A percentile compares a stretch with the other conserved stretches of the same genome.
These are phyloP conservation scores for Hyppa rectilinea DNA, from an alignment of 2,888 invertebrate species.

Conservation along the genomic window DNA sequence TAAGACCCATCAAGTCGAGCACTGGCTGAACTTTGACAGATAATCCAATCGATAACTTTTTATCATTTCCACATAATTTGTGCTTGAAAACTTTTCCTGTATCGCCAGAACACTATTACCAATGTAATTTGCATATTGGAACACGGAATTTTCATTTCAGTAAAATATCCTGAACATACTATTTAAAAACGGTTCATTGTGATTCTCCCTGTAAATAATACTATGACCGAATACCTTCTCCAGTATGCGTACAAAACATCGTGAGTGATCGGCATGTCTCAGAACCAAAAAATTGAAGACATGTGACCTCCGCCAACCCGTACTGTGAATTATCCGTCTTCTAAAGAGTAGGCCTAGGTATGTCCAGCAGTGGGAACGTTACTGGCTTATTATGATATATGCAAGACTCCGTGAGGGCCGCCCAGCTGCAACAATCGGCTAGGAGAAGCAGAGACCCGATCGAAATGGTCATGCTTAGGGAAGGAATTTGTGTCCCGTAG, in stretches of 20 bases:
- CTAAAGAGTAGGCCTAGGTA: not conserved
- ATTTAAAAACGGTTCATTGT: not conserved
- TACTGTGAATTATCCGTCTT: not conserved
- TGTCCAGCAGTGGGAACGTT: not conserved
- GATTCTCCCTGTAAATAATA: not conserved
- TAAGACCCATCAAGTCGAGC: not conserved
- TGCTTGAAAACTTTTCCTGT: too few relatives aligned
- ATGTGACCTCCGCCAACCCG: not conserved
- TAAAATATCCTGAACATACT: not conserved
- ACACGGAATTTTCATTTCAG: not conserved
- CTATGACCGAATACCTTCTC: not conserved
- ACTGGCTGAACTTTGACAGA: not conserved
- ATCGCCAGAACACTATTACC: not conserved
- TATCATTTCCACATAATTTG: not conserved
- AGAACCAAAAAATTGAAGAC: not conserved
- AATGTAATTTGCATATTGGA: not conserved
- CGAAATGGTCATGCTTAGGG: too few relatives aligned
- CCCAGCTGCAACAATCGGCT: too few relatives aligned
- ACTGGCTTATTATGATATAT: too few relatives aligned
- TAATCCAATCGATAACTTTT: not conserved
- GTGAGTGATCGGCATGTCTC: not conserved
- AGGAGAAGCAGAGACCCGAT: too few relatives aligned
- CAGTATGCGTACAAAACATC: not conserved
- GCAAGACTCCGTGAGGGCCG: too few relatives aligned
- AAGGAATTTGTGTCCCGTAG: too few relatives aligned